A percentile compares a stretch with the other conserved stretches of the same genome.
phyloP scores from a whole-genome alignment of 2,113 vertebrate genomes.

The Zosterops lateralis region DNA sequence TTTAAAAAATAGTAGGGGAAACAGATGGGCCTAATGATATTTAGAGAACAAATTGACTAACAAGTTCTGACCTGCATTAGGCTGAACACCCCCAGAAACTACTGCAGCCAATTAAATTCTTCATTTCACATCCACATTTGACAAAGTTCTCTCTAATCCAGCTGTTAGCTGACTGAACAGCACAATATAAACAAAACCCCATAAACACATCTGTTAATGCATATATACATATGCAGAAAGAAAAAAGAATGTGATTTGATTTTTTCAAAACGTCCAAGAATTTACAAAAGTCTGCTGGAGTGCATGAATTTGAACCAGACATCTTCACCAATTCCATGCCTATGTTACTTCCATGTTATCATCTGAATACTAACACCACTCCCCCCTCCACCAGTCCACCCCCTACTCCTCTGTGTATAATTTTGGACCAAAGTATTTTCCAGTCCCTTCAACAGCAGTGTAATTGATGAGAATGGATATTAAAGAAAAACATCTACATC shows the following conservation, averaged over 20 bases:
- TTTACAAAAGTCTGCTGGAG: background rate
- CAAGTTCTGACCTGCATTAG: slow-evolving; percentile 32
- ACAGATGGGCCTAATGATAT: slow-evolving; percentile 32
- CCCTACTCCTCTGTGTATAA: background rate
- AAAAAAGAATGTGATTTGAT: background rate
- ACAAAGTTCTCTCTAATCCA: slow-evolving; percentile 49
- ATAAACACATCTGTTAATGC: background rate
- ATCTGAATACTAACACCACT: background rate
- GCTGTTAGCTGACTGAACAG: slow-evolving; percentile 53
- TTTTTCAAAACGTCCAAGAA: background rate
- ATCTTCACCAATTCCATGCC: background rate
- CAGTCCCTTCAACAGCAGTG: background rate
- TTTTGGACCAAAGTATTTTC: background rate
- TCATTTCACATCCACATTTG: slow-evolving; percentile 36
- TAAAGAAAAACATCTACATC: background rate
- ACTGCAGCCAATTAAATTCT: slow-evolving; percentile 44
- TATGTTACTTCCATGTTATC: background rate
- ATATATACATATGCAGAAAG: background rate
- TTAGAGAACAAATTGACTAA: slow-evolving; percentile 46
- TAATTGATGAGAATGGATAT: background rate
- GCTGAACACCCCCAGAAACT: slow-evolving; percentile 36
- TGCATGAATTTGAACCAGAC: background rate
- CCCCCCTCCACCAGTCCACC: background rate
- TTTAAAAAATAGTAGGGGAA: slow-evolving; percentile 42
- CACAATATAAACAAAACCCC: background rate